Base-by-base conservation (phyloP, 2,888 invertebrate genomes). In the Caenorhabditis panamensis region DNA sequence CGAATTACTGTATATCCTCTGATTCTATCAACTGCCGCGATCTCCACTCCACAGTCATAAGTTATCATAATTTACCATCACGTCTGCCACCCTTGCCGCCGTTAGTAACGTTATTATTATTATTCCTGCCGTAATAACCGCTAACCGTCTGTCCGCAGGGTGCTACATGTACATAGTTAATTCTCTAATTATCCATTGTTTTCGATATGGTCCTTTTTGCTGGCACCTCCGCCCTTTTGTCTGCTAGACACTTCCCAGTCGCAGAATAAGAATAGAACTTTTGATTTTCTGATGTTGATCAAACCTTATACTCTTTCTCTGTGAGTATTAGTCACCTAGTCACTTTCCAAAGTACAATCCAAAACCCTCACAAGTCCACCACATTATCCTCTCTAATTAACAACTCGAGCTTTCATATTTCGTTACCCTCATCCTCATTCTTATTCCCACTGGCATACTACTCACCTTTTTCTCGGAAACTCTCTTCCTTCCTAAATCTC, bases 111-210 rank as follows among this genome's bases (percentile, higher is more conserved):
- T 56, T 73, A 73, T 59, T 64, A 73, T 75, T 66, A 73, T 73
- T 73, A 66, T 58, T 66, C 59, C 53, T 66, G 66, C 66, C 31
- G 75, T 75, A 75, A 75, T 75, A 75, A 66, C 75, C 66, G 75
- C 54, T 75, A 61, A 66, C 66, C 66, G 66, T 61, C 66, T 66
- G 75, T 64, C 58, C 64, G 51, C 49, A 31, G 47, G 59, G 73
- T 66, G 73, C 73, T 64, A 64, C 64, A 78, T 72, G 67, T 79
- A 72, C 72, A 79, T 79, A 67, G 67, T 79, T 62, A 67, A 79
- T 79, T 44, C 31, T 63, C 58, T 79, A 79, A 79, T 79, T 79
- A 68, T 63, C 73, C 68, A 72, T 79, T 79, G 79, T 79, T 79
- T 73, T 56, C 56, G n/a, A 31, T 56, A 47, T 59, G 73, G 73